Conservation (phyloP, 1,140 invertebrate species). For the Anoplolepis gracilipes region DNA sequence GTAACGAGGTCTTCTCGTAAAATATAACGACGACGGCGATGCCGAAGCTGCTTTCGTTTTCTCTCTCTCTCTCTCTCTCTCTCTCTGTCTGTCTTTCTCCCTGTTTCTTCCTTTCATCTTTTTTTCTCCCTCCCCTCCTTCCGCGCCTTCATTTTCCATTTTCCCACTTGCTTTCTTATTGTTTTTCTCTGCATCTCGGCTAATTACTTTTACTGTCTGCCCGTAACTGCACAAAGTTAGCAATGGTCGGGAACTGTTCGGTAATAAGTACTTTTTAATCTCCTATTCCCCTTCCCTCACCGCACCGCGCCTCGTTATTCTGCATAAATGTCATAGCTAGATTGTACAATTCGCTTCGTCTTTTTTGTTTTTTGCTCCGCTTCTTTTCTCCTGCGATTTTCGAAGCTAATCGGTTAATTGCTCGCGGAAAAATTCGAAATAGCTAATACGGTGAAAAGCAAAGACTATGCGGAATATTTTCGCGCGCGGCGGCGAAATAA, state of each 20-base stretch:
- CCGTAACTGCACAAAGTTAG: slow-evolving; percentile 58
- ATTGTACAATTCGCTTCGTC: slow-evolving; percentile 55
- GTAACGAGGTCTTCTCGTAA: slow-evolving; percentile 49
- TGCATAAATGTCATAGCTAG: slow-evolving; percentile 58
- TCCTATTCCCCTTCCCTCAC: slow-evolving; percentile 2
- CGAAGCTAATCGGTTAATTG: slow-evolving; percentile 61
- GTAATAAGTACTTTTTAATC: slow-evolving; percentile 62
- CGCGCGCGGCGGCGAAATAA: slow-evolving; percentile 24
- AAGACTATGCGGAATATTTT: background rate
- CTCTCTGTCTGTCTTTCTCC: background rate
- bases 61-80: background rate
- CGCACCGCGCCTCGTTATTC: slow-evolving; percentile 47
- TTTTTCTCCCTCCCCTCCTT: background rate
- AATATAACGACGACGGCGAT: slow-evolving; percentile 50
- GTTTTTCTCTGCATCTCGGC: slow-evolving; percentile 57
- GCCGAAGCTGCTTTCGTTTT: background rate
- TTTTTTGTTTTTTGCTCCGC: slow-evolving; percentile 29
- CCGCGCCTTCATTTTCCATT: slow-evolving; percentile 16
- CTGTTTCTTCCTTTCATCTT: background rate
- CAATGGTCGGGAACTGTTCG: slow-evolving; percentile 43
- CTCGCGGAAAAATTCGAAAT: slow-evolving; percentile 48
- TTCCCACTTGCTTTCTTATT: slow-evolving; percentile 49
- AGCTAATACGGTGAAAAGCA: too few species aligned
- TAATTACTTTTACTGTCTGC: slow-evolving; percentile 61
- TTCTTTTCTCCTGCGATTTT: slow-evolving; percentile 41